Base-by-base conservation (phyloP, 2,888 invertebrate genomes). In the Parnassius apollo region DNA sequence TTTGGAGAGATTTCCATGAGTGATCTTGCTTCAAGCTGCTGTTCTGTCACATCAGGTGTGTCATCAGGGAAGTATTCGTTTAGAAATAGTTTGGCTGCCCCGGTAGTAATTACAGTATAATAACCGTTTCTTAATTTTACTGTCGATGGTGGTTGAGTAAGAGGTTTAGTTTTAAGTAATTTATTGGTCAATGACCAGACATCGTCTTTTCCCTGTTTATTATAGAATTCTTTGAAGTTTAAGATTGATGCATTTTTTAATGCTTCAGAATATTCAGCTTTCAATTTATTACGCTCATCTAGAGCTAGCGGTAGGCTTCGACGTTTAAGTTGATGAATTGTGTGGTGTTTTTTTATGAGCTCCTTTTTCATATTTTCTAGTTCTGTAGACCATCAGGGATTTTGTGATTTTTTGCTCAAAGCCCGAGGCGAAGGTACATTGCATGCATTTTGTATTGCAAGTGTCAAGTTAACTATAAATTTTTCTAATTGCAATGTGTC, bases 41-140 rank as follows among this genome's bases (percentile, higher is more conserved):
- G 1, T 2, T 53, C 2, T 35, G 53, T 53, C 1, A 2, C 3
- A 12, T 66, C 65, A 0, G 57, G 44, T 0, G 59, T 61, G 42
- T 73, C n/a, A n/a, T n/a, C n/a, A n/a, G n/a, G n/a, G n/a, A n/a
- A n/a, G 25, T 70, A 70, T 10, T 57, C 45, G 0, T 62, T 22
- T 1, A 72, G 50, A 2, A 73, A 48, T 0, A 65, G 0, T 11
- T 0, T 0, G 68, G 71, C 70, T 0, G 70, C 67, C 1, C 70
- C 68, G 0, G 9, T 9, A 2, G 55, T 13, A n/a, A 46, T 18
- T 0, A 9, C 51, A 9, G 72, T 72, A 48, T 54, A 66, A 0
- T 45, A 11, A 9, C 66, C 66, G 13, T 67, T 22, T 1, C 51
- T 51, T 0, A 54, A 13, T 9, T 57, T 45, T 0, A 73, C 57